These are phyloP conservation scores for Taphrorychus bicolor DNA, from an alignment of 2,888 invertebrate genomes.

Conservation along the genomic window DNA sequence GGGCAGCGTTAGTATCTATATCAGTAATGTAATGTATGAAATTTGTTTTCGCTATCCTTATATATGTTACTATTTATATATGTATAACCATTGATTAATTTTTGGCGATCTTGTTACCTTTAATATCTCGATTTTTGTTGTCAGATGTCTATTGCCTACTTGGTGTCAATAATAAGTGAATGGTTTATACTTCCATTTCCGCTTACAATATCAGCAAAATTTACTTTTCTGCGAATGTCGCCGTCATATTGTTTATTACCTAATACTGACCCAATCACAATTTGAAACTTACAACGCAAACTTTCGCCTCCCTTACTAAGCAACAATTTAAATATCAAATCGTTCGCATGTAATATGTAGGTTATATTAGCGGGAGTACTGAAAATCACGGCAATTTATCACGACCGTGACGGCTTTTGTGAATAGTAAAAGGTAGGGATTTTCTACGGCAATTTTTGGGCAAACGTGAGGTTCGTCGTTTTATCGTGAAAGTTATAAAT, in stretches of 20 bases:
- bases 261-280: background rate
- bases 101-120: too few relatives aligned
- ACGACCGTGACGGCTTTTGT: slow-evolving; percentile 6
- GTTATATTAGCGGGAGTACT: background rate
- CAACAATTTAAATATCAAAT: slow-evolving; percentile 1
- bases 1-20: too few relatives aligned
- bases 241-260: background rate
- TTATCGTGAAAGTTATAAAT: slow-evolving; percentile 6
- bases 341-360: background rate
- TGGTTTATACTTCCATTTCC: too few relatives aligned
- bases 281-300: background rate
- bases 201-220: too few relatives aligned
- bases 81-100: too few relatives aligned
- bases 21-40: too few relatives aligned
- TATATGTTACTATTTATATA: too few relatives aligned
- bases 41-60: too few relatives aligned
- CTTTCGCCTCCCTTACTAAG: background rate
- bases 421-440: slow-evolving; percentile 5
- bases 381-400: slow-evolving; percentile 2
- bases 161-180: too few relatives aligned
- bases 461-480: background rate
- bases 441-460: slow-evolving; percentile 7
- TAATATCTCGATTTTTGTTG: too few relatives aligned
- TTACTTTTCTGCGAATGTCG: too few relatives aligned
- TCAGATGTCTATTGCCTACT: too few relatives aligned